phyloP scores from a whole-genome alignment of 2,888 invertebrate genomes.

The Acleris emargana region DNA sequence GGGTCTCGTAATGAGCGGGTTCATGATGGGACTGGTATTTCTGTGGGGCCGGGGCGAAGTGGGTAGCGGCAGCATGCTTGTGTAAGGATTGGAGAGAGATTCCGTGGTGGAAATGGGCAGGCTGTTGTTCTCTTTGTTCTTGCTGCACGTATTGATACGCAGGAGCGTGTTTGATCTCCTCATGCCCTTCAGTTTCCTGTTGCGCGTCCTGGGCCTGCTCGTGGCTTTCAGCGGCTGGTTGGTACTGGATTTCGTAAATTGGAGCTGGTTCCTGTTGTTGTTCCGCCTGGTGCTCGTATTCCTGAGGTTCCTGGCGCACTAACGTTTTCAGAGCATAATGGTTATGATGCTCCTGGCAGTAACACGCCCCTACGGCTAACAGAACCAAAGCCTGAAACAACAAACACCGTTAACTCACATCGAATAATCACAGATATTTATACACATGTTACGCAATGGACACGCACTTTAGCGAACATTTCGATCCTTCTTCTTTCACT shows the following conservation, averaged over 20 bases:
- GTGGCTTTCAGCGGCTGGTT: slow-evolving; percentile 44
- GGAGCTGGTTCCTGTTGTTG: slow-evolving; percentile 60
- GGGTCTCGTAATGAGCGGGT: slow-evolving; percentile 46
- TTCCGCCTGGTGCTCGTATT: slow-evolving; percentile 55
- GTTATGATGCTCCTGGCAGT: slow-evolving; percentile 56
- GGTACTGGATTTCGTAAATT: slow-evolving; percentile 53
- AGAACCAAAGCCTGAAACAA: slow-evolving; percentile 64
- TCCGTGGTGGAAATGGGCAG: slow-evolving; percentile 31
- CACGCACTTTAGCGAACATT: slow-evolving; percentile 76
- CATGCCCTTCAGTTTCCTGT: slow-evolving; percentile 40
- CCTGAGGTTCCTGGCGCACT: slow-evolving; percentile 56
- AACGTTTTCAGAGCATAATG: slow-evolving; percentile 54
- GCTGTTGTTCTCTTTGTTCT: slow-evolving; percentile 4
- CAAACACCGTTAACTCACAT: slow-evolving; percentile 30
- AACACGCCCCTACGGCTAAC: slow-evolving; percentile 51
- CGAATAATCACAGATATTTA: slow-evolving; percentile 10
- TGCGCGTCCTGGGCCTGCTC: slow-evolving; percentile 60
- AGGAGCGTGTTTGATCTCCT: slow-evolving; percentile 35
- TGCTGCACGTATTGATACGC: slow-evolving; percentile 18
- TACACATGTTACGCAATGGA: slow-evolving; percentile 35
- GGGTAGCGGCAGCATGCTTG: slow-evolving; percentile 41
- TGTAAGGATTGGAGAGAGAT: slow-evolving; percentile 24
- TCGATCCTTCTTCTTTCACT: slow-evolving; percentile 76
- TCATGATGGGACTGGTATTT: slow-evolving; percentile 48
- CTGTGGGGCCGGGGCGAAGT: slow-evolving; percentile 50